Base-by-base conservation (phyloP, 1,140 invertebrate species). In the Dinothrombium tinctorium region DNA sequence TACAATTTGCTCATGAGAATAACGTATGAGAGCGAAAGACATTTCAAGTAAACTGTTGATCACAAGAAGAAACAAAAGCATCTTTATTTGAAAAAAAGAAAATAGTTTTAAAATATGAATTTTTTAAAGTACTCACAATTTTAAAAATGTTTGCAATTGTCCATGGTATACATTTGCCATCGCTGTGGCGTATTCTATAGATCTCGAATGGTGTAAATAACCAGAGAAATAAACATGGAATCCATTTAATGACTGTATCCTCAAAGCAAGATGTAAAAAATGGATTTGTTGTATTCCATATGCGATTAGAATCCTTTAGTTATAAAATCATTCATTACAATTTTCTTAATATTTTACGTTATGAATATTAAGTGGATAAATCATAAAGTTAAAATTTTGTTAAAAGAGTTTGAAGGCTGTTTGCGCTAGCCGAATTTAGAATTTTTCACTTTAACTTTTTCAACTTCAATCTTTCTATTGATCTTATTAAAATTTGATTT, bases 221-320 rank as follows among this genome's bases (percentile, higher is more conserved):
- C 76, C 78, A 87, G 3, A 90, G 58, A 58, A 83, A 84, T n/a
- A 66, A 53, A 58, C 80, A 86, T 4, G 89, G 86, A 31, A 70
- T 56, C 80, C 82, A 89, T 35, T 82, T 61, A 25, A 94, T 55
- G 1, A 78, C 70, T 3, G 83, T 89, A 58, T 75, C 72, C 55
- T 87, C 74, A 59, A 89, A 84, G 58, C 83, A 90, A 57, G 65
- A 59, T 41, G 80, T 80, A 36, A 90, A 66, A 54, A 83, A 72
- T 33, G 84, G 84, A 56, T 71, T 62, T 15, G 67, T 59, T 14
- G 79, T 80, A 47, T 79, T 60, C 80, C 82, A 87, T 37, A 74
- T 72, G n/a, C n/a, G n/a, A n/a, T n/a, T n/a, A n/a, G n/a, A n/a
- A n/a, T n/a, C n/a, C n/a, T n/a, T n/a, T n/a, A n/a, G n/a, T n/a